phyloP scores from a whole-genome alignment of 2,888 invertebrate genomes.

The Limnephilus rhombicus region DNA sequence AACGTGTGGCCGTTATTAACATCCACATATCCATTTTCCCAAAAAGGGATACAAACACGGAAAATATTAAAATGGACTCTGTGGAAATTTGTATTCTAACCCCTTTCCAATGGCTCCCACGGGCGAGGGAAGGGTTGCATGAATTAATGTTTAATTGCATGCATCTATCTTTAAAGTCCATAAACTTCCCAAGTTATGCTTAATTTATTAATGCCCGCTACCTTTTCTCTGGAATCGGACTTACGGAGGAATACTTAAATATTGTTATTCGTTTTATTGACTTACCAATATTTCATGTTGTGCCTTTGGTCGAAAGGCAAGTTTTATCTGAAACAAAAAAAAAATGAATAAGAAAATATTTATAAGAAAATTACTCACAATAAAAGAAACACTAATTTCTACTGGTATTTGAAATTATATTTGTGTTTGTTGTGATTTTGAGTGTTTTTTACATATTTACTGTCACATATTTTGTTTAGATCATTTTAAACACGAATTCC shows the following conservation, averaged over 20 bases:
- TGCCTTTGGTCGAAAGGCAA: background rate
- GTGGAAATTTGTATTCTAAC: background rate
- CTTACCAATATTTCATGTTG: conserved; percentile 29
- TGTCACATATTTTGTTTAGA: too few species aligned
- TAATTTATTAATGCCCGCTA: background rate
- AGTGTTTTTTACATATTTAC: too few species aligned
- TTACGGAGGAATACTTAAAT: background rate
- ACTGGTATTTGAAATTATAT: background rate
- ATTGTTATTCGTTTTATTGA: background rate
- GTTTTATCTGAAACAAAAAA: background rate
- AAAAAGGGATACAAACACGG: background rate
- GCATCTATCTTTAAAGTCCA: background rate
- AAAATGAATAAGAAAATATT: background rate
- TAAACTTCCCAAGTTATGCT: background rate
- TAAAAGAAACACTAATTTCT: background rate
- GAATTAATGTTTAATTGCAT: conserved; percentile 1
- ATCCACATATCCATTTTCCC: background rate
- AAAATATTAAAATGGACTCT: background rate
- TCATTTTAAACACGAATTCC: too few species aligned
- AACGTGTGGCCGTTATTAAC: background rate
- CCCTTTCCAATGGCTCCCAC: background rate
- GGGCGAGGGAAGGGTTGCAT: background rate
- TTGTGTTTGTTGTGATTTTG: too few species aligned
- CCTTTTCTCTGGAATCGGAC: background rate
- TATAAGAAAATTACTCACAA: background rate